These are phyloP conservation scores for Bruchidius siliquastri DNA, from an alignment of 2,888 invertebrate species.

Conservation along the genomic window DNA sequence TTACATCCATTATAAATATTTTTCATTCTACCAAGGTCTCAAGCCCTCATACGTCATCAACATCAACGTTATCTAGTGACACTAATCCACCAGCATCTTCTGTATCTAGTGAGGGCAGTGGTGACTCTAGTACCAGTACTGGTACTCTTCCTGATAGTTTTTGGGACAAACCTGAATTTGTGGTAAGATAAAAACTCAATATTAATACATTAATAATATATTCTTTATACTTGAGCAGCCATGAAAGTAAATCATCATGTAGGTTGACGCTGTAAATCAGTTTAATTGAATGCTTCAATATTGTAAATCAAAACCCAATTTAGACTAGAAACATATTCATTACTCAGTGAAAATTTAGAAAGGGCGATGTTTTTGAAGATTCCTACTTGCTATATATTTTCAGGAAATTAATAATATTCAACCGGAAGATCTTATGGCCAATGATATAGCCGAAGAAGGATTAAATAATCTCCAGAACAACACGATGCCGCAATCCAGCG, in stretches of 20 bases:
- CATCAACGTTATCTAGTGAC: conserved; percentile 7
- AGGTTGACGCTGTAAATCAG: too few relatives aligned
- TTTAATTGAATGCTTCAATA: too few relatives aligned
- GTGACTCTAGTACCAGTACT: conserved; percentile 4
- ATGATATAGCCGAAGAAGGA: conserved; percentile 14
- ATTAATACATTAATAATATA: background rate
- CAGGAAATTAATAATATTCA: conserved; percentile 15
- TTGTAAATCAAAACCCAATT: too few relatives aligned
- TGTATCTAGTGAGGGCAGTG: conserved; percentile 10
- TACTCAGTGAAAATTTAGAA: too few relatives aligned
- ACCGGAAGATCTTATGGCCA: conserved; percentile 11
- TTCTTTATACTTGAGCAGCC: too few relatives aligned
- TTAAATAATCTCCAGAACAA: conserved; percentile 19
- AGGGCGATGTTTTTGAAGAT: too few relatives aligned
- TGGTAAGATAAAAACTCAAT: conserved; percentile 10
- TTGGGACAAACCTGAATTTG: conserved; percentile 22
- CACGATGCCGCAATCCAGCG: conserved; percentile 6
- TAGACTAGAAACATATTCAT: too few relatives aligned
- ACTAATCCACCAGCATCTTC: conserved; percentile 8
- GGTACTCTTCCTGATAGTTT: conserved; percentile 11
- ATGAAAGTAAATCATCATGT: too few relatives aligned
- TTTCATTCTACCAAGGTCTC: conserved; percentile 8
- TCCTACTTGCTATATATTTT: background rate
- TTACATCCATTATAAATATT: too few relatives aligned
- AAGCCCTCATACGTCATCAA: conserved; percentile 11